A percentile compares a stretch with the other conserved stretches of the same genome.
phyloP scores from a whole-genome alignment of 2,113 vertebrate genomes.

The Dinomys branickii region DNA sequence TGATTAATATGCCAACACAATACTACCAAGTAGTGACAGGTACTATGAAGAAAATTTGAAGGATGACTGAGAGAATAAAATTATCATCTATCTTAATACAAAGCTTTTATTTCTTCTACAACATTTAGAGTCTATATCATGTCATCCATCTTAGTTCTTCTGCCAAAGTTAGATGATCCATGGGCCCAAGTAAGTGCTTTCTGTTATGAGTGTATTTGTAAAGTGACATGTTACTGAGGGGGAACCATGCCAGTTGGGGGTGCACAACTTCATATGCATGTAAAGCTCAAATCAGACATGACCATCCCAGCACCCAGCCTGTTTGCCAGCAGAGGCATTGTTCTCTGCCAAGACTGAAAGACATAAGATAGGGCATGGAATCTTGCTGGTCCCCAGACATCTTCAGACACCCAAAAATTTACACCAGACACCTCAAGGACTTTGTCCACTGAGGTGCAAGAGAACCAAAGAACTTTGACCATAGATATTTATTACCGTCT shows the following conservation, averaged over 20 bases:
- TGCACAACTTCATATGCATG: neutral
- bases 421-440: neutral
- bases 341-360: neutral
- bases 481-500: neutral
- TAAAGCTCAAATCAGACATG: neutral
- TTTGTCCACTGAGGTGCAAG: neutral
- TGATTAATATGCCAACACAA: neutral
- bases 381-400: neutral
- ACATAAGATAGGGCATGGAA: neutral
- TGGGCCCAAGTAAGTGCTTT: neutral
- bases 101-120: slow-evolving; percentile 1
- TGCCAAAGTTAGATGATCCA: neutral
- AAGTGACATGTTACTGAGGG: neutral
- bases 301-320: neutral
- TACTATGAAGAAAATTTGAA: neutral
- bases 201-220: neutral
- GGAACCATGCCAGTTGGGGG: neutral
- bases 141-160: neutral
- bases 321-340: neutral
- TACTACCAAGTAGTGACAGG: neutral
- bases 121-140: neutral
- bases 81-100: neutral
- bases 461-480: neutral
- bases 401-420: neutral
- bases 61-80: neutral